A percentile compares a stretch with the other conserved stretches of the same genome.
phyloP scores from a whole-genome alignment of 2,797 vertebrate genomes.

The Mallotus villosus region DNA sequence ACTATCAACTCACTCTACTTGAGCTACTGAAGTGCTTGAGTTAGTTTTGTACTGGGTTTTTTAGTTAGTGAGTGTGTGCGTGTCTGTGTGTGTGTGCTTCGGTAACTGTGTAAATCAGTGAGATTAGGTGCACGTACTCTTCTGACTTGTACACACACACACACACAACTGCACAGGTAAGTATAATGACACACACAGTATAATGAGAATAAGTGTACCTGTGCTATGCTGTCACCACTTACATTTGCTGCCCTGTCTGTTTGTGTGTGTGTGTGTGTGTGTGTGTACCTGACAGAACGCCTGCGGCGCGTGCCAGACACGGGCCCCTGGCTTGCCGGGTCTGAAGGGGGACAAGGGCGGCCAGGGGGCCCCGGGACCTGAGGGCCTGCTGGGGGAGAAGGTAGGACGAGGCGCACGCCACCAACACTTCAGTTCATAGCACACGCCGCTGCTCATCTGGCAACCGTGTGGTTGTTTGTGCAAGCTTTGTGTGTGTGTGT shows the following conservation, averaged over 20 bases:
- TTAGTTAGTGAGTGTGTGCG: constrained; percentile 57
- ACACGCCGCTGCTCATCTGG: constrained; percentile 22
- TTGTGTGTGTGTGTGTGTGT: no score
- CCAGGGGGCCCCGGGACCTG: constrained; percentile 66
- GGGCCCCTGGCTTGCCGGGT: constrained; percentile 75
- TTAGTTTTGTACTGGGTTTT: neutral
- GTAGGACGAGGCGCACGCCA: constrained; percentile 52
- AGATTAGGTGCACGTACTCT: neutral
- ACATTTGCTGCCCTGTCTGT: constrained; percentile 31
- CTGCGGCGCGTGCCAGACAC: constrained; percentile 81
- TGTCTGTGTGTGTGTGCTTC: no score
- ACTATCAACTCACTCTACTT: neutral
- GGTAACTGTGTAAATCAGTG: no score
- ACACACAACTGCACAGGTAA: constrained; percentile 51
- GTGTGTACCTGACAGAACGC: constrained; percentile 73
- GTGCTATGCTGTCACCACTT: constrained; percentile 40
- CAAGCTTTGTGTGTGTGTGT: constrained; percentile 14
- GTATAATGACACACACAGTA: constrained; percentile 48
- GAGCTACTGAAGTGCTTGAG: neutral
- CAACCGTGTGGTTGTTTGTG: neutral
- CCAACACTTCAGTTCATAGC: constrained; percentile 14
- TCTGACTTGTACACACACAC: neutral
- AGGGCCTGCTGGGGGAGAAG: constrained; percentile 70
- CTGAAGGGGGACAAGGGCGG: constrained; percentile 80
- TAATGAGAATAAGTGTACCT: constrained; percentile 60